These are phyloP conservation scores for Notarius lentiginosus DNA, from an alignment of 2,113 vertebrate species.

Conservation along the genomic window DNA sequence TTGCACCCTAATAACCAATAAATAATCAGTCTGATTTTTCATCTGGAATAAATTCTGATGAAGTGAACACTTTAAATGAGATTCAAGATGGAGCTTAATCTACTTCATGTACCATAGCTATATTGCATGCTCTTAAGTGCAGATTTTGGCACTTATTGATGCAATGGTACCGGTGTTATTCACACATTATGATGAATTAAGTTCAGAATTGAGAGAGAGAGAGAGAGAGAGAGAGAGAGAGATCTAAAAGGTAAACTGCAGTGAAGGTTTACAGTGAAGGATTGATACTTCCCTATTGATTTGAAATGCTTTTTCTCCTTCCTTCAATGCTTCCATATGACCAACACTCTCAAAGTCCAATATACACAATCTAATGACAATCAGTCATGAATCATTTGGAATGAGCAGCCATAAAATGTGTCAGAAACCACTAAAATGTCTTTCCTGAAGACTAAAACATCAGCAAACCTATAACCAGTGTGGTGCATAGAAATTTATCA, in stretches of 20 bases:
- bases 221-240: not conserved
- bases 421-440: not conserved
- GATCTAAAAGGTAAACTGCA: constrained; percentile 43
- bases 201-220: not conserved
- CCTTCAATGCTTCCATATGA: constrained; percentile 17
- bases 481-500: not conserved
- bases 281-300: constrained; percentile 66
- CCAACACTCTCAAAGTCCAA: not conserved
- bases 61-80: not conserved
- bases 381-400: not conserved
- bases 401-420: constrained; percentile 1
- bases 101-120: not conserved
- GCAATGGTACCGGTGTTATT: constrained; percentile 1
- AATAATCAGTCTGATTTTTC: not conserved
- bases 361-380: constrained; percentile 16
- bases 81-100: not conserved
- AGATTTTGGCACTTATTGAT: not conserved
- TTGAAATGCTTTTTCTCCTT: constrained; percentile 54
- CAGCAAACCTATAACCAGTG: not conserved
- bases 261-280: constrained; percentile 43
- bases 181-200: constrained; percentile 36
- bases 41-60: not conserved
- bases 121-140: not conserved
- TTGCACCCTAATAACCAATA: not conserved
- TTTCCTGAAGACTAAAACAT: not conserved